A percentile compares a stretch with the other conserved stretches of the same genome.
Conservation (phyloP, 2,888 invertebrate species). For the Caenorhabditis angaria region DNA sequence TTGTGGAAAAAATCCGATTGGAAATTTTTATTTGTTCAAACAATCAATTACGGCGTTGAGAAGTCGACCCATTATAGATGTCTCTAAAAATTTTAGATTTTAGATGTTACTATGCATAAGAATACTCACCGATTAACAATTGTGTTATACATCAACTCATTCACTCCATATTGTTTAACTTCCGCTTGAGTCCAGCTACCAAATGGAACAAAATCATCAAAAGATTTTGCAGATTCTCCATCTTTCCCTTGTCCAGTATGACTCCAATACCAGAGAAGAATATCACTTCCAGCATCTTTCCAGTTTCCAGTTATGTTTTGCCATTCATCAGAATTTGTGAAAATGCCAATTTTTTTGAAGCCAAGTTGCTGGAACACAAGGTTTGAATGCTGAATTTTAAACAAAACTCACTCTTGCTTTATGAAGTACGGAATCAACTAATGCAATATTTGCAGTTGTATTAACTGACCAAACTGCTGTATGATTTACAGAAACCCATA, state of each 20-base stretch:
- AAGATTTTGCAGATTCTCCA: conserved; percentile 44
- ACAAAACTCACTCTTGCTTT: neutral
- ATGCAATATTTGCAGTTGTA: neutral
- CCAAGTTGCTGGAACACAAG: neutral
- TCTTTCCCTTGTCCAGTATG: conserved; percentile 34
- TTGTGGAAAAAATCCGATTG: too few relatives aligned
- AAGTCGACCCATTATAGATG: too few relatives aligned
- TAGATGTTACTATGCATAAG: neutral
- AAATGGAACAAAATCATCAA: conserved; percentile 43
- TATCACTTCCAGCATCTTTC: conserved; percentile 26
- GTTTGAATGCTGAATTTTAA: neutral
- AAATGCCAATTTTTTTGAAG: conserved; percentile 31
- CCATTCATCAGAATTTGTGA: conserved; percentile 47
- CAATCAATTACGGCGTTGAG: too few relatives aligned
- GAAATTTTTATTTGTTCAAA: too few relatives aligned
- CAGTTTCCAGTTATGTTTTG: conserved; percentile 42
- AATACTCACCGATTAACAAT: conserved; percentile 27
- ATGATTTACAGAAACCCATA: too few relatives aligned
- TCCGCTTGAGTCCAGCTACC: conserved; percentile 32
- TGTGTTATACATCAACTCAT: conserved; percentile 31
- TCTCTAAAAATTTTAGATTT: neutral
- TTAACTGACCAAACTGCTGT: neutral
- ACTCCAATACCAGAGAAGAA: conserved; percentile 51
- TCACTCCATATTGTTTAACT: conserved; percentile 45
- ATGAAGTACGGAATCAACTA: neutral